These are phyloP conservation scores for Lepidurus arcticus DNA, from an alignment of 1,140 invertebrate genomes.

Conservation along the genomic window DNA sequence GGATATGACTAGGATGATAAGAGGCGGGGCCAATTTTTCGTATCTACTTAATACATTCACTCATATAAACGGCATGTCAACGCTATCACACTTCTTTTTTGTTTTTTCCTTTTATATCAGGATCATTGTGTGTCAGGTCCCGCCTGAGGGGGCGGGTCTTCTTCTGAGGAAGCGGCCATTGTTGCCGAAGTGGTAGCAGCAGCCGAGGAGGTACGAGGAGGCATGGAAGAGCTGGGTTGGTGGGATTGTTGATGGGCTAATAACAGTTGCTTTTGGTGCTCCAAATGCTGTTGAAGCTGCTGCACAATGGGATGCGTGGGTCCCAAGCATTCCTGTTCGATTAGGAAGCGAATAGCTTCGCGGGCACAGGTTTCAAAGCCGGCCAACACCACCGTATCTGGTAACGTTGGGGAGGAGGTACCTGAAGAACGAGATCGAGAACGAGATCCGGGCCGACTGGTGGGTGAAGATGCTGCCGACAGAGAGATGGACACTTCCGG, in stretches of 20 bases:
- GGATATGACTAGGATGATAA: constrained; percentile 6
- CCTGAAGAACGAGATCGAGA: background rate
- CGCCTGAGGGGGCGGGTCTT: background rate
- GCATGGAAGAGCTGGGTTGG: background rate
- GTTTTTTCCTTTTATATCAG: background rate
- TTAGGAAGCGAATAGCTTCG: constrained; percentile 25
- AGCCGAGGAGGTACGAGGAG: background rate
- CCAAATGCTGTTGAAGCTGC: constrained; percentile 28
- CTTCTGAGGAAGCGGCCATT: background rate
- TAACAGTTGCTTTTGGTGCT: constrained; percentile 11
- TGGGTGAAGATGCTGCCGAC: background rate
- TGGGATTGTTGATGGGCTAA: background rate
- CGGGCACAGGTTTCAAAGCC: constrained; percentile 24
- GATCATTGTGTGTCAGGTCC: background rate
- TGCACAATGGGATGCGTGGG: constrained; percentile 22
- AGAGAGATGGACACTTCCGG: background rate
- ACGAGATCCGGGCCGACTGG: background rate
- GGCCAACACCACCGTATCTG: constrained; percentile 24
- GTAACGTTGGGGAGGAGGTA: background rate
- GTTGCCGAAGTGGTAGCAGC: background rate
- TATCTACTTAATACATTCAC: constrained; percentile 17
- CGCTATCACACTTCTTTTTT: background rate
- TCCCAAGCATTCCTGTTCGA: constrained; percentile 20
- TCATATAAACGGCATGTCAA: background rate
- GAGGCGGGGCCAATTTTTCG: background rate